Conservation (phyloP, 2,888 invertebrate species). For the Drosophila subquinaria region DNA sequence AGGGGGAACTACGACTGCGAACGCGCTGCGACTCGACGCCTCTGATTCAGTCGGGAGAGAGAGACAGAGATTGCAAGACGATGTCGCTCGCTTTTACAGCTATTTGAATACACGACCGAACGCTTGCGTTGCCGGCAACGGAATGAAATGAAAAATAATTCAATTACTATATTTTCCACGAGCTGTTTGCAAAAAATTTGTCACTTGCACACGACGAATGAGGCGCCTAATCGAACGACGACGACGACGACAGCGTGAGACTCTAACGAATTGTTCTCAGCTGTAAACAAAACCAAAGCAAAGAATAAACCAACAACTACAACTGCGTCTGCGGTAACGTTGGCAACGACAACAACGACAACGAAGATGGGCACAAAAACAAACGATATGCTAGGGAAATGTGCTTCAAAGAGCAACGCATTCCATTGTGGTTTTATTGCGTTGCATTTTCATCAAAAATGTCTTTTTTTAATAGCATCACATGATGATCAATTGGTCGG, state of each 20-base stretch:
- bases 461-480: slow-evolving; percentile 41
- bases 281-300: slow-evolving; percentile 63
- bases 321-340: slow-evolving; percentile 44
- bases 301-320: slow-evolving; percentile 14
- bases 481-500: slow-evolving; percentile 52
- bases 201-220: slow-evolving; percentile 45
- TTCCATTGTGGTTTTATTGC: slow-evolving; percentile 12
- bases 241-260: slow-evolving; percentile 14
- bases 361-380: slow-evolving; percentile 57
- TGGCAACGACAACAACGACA: slow-evolving; percentile 36
- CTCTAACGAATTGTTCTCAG: slow-evolving; percentile 19
- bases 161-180: slow-evolving; percentile 73
- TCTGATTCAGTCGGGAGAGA: slow-evolving; percentile 14
- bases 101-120: slow-evolving; percentile 58
- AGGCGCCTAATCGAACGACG: slow-evolving; percentile 46
- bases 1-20: slow-evolving; percentile 5
- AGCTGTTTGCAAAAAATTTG: slow-evolving; percentile 55
- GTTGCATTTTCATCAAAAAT: slow-evolving; percentile 7
- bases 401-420: slow-evolving; percentile 7
- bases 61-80: neutral
- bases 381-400: slow-evolving; percentile 24
- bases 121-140: slow-evolving; percentile 75
- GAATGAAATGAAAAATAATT: slow-evolving; percentile 81
- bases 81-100: neutral
- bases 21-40: slow-evolving; percentile 36